Base-by-base conservation (phyloP, 2,888 invertebrate species). In the Amblyteles armatorius region DNA sequence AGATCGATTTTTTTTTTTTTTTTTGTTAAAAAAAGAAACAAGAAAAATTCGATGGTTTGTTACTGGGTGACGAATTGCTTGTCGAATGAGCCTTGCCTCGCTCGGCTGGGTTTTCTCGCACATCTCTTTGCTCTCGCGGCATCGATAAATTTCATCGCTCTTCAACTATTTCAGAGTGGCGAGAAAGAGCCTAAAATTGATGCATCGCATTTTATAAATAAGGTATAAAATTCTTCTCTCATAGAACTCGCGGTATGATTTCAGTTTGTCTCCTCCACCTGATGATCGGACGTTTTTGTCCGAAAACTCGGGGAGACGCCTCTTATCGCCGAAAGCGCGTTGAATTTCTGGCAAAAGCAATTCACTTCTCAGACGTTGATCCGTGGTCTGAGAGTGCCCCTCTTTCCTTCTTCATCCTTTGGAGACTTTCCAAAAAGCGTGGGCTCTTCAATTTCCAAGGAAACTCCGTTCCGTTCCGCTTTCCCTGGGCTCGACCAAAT, bases 351-450 rank as follows among this genome's bases (percentile, higher is more conserved):
- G 60, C 50, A 63, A 71, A 79, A 63, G 60, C 71, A 63, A 71
- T 48, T 52, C 50, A 77, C 76, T 77, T 77, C 19, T 26, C 26
- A 77, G 67, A 77, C 65, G 67, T 65, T 67, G 65, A 67, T 77
- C 52, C 76, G 50, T 44, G 52, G 76, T 52, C 40, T 16, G 65
- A 67, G 67, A 40, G 36, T 22, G 40, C 36, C 67, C 67, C 6
- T 72, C 44, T 63, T 48, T 50, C 68, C 60, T 55, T 13, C 22
- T 40, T 26, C 16, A 63, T 55, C 48, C 73, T 29, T 84, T 82
- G 81, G 84, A 84, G 78, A 74, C 84, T 74, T 78, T 84, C 84
- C 84, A 82, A 84, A 84, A 82, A 84, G 69, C 73, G 78, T 69
- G 73, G 73, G 81, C 73, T 82, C 81, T 84, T 84, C 69, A 79